Percentiles rank a stretch among this genome's conserved stretches.
Evolutionary conservation across 2,797 vertebrate species (phyloP).

Genomic region (Enteromius argenteus): DNA sequence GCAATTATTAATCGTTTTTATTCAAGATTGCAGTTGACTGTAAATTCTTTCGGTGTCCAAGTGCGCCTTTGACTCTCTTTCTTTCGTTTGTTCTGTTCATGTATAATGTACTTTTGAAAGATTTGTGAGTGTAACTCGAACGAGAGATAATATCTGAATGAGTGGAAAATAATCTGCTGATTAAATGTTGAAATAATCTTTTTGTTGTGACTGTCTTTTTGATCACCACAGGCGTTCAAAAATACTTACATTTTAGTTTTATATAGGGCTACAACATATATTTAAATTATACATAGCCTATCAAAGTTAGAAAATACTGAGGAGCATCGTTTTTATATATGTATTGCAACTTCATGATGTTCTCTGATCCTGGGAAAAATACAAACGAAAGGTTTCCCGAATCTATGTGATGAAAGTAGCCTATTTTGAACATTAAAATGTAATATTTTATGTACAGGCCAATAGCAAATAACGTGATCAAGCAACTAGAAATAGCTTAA

Average conservation of each 20-base stretch:
- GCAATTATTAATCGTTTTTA: not conserved
- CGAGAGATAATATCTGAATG: not conserved
- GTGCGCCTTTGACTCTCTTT: not conserved
- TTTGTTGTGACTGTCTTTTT: conserved; percentile 12
- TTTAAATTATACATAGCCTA: not conserved
- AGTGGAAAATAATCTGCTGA: not conserved
- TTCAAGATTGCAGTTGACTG: not conserved
- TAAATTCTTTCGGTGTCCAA: not conserved
- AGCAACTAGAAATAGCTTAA: not conserved
- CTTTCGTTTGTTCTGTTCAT: not conserved
- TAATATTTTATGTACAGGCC: not conserved
- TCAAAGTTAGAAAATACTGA: not conserved
- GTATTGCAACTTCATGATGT: not conserved
- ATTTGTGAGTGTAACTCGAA: not conserved
- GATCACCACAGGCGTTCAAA: not conserved
- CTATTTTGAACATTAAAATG: not conserved
- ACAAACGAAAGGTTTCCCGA: not conserved
- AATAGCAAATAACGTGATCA: not conserved
- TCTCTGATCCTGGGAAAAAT: not conserved
- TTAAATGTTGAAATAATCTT: conserved; percentile 8
- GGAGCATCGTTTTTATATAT: not conserved
- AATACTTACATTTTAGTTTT: not conserved
- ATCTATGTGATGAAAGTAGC: not conserved
- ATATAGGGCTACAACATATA: not conserved
- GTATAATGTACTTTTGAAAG: not conserved